Evolutionary conservation across 1,140 invertebrate species (phyloP).

Genomic region (Goniozus legneri): DNA sequence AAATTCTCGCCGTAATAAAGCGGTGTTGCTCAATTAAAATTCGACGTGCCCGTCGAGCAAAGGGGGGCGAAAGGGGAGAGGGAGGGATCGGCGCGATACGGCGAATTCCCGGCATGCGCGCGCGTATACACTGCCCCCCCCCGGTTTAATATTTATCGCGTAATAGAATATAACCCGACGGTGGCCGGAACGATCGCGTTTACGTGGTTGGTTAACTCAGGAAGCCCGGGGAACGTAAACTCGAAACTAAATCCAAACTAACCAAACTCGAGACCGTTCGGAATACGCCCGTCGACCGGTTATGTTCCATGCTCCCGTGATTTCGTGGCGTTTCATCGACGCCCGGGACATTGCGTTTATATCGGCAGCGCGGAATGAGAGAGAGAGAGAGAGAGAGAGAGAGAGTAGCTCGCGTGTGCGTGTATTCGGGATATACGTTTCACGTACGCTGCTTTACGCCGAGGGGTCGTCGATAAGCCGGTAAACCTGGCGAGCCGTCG

Average conservation of each 20-base stretch:
- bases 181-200: slow-evolving; percentile 30
- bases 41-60: not conserved
- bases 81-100: not conserved
- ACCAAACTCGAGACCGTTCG: slow-evolving; percentile 19
- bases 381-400: no score
- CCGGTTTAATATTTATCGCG: slow-evolving; percentile 43
- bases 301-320: not conserved
- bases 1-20: no score
- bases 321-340: slow-evolving; percentile 13
- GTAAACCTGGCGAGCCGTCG: no score
- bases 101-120: not conserved
- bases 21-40: no score
- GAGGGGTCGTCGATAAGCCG: no score
- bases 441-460: no score
- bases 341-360: slow-evolving; percentile 6
- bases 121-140: slow-evolving; percentile 18
- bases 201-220: slow-evolving; percentile 43
- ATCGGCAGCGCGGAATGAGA: not conserved
- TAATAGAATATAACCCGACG: slow-evolving; percentile 39
- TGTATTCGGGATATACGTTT: no score
- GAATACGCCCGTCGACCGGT: not conserved
- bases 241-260: slow-evolving; percentile 44
- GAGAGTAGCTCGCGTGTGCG: not conserved
- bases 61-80: not conserved
- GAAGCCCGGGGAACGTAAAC: slow-evolving; percentile 40